Conservation (phyloP, 2,888 invertebrate species). For the Campopleginae sp. region DNA sequence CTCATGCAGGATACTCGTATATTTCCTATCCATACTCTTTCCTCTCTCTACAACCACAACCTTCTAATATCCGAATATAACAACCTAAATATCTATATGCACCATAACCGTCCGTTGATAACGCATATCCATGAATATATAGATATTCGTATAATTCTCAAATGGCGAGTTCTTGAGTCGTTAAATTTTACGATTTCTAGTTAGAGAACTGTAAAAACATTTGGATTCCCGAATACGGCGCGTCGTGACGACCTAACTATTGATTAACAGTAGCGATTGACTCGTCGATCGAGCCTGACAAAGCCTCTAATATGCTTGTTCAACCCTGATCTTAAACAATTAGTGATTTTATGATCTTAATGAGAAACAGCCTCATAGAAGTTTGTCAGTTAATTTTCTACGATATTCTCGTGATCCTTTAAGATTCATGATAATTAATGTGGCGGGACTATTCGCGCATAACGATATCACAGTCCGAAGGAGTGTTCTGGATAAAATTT, state of each 20-base stretch:
- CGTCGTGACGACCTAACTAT: background rate
- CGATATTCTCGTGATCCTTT: background rate
- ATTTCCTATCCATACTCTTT: conserved; percentile 30
- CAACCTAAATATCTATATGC: conserved; percentile 45
- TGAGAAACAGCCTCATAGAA: background rate
- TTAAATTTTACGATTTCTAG: conserved; percentile 79
- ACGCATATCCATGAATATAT: conserved; percentile 31
- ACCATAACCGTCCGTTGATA: conserved; percentile 22
- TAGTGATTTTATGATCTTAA: background rate
- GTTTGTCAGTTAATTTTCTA: background rate
- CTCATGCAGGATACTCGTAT: conserved; percentile 45
- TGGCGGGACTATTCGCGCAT: conserved; percentile 80
- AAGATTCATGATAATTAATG: background rate
- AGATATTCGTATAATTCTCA: conserved; percentile 28
- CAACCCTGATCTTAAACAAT: background rate
- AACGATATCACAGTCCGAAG: conserved; percentile 72
- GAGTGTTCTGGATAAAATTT: conserved; percentile 66
- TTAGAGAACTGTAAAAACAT: conserved; percentile 73
- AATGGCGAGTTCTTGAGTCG: conserved; percentile 70
- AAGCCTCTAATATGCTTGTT: background rate
- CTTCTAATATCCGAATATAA: conserved; percentile 54
- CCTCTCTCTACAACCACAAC: conserved; percentile 31
- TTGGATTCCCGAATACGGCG: background rate
- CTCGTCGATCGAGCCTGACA: background rate
- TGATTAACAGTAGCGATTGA: background rate